phyloP scores from a whole-genome alignment of 2,113 vertebrate genomes.

The Aramus guarauna region DNA sequence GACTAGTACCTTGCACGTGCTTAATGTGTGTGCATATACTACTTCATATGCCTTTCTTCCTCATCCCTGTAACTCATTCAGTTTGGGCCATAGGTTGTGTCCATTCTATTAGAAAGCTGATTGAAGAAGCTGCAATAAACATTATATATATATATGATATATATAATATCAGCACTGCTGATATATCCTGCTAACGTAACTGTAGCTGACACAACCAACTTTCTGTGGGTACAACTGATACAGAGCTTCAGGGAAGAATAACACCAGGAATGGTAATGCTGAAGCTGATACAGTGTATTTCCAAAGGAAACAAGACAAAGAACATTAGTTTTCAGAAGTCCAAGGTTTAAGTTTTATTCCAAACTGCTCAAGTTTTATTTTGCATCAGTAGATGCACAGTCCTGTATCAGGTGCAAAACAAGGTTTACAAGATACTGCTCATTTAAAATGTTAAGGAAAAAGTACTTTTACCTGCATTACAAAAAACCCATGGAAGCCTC shows the following conservation, averaged over 20 bases:
- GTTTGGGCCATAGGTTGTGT: neutral
- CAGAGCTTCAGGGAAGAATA: neutral
- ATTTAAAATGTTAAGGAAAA: neutral
- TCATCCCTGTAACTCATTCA: neutral
- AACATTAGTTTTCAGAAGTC: neutral
- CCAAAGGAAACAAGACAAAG: neutral
- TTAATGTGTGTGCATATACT: neutral
- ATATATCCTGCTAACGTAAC: neutral
- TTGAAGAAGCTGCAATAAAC: neutral
- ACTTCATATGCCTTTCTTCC: neutral
- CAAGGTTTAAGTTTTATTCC: neutral
- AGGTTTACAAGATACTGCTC: neutral
- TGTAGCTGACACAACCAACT: neutral
- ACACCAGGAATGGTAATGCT: neutral
- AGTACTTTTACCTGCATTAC: neutral
- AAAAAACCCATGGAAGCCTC: neutral
- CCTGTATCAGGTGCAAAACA: neutral
- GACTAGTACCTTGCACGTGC: rapidly evolving
- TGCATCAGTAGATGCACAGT: rapidly evolving
- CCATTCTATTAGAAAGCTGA: neutral
- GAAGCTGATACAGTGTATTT: neutral
- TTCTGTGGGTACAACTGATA: neutral
- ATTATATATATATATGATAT: too few species aligned
- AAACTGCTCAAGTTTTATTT: neutral
- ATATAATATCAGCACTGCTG: neutral